Evolutionary conservation across 2,113 vertebrate genomes (phyloP), one percentile per base, ranked within the genome.

Genomic region (Corydoras maculifer): DNA sequence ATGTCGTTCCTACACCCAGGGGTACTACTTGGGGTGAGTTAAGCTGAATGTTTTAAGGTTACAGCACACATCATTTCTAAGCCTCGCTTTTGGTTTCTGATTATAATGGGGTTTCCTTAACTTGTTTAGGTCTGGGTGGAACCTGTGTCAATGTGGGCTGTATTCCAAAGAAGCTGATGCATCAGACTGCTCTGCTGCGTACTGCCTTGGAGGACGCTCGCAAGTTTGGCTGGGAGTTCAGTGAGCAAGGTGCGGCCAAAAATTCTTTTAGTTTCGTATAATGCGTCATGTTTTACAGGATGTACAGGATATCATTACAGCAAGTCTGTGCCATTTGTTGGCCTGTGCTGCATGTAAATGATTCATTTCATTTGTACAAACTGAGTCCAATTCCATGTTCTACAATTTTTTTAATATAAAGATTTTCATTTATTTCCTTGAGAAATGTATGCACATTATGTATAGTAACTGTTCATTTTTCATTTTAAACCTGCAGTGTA

Each of bases 161-260:
- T 75, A 91, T 99, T 81, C 96, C 97, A 13, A 99, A 99, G 87
- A 97, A 99, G 75, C 75, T 99, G 80, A 98, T 99, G 97, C 97
- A 99, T 78, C 95, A 99, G 76, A 93, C 95, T 0, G 94, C 97
- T 0, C 77, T 98, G 76, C 81, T 99, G 30, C 84, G 89, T 0
- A 92, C 94, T 2, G 88, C 93, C 1, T 67, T 98, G 55, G 76
- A 84, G 14, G 97, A 99, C 59, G 91, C 96, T 0, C 92, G 91
- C 80, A 96, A 88, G 57, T 99, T 91, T 0, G 96, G 97, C 78
- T 98, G 97, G 97, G 92, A 97, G 59, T 93, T 92, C 54, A 84
- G 87, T 0, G 91, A 94, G 11, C 83, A 85, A 84, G 97, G 95
- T 98, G 76, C 72, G 65, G 11, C 48, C 54, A 11, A 2, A 0